Conservation (phyloP, 1,140 invertebrate genomes). For the Radopholus similis region DNA sequence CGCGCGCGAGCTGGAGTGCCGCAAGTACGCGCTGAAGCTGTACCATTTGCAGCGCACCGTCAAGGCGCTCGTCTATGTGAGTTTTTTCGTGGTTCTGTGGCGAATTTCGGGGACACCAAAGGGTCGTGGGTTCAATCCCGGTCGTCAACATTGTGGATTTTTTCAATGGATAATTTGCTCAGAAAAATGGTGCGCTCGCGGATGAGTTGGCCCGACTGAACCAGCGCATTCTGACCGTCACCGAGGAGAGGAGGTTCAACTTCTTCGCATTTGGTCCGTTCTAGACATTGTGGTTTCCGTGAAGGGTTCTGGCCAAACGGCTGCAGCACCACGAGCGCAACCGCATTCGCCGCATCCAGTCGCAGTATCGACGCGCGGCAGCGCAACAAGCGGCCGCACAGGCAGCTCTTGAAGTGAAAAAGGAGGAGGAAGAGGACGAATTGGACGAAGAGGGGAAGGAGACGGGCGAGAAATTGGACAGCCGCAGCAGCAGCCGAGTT, state of each 20-base stretch:
- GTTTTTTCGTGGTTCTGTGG: conserved; percentile 1
- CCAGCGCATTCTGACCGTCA: conserved; percentile 42
- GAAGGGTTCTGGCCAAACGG: conserved; percentile 34
- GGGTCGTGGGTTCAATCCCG: too few relatives aligned
- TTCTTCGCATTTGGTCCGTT: background rate
- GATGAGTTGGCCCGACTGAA: conserved; percentile 39
- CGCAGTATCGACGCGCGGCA: conserved; percentile 34
- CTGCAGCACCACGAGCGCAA: conserved; percentile 44
- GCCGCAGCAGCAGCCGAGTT: too few relatives aligned
- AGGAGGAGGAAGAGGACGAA: background rate
- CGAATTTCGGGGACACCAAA: too few relatives aligned
- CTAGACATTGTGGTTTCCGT: conserved; percentile 9
- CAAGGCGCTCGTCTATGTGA: conserved; percentile 36
- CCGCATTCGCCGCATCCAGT: conserved; percentile 38
- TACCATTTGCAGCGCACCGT: conserved; percentile 31
- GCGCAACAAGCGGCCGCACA: conserved; percentile 10
- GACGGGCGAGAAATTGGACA: too few relatives aligned
- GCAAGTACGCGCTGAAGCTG: conserved; percentile 28
- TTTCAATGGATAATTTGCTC: conserved; percentile 14
- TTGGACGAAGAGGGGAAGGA: background rate
- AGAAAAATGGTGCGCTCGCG: conserved; percentile 43
- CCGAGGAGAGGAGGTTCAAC: conserved; percentile 39
- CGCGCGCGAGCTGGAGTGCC: conserved; percentile 11
- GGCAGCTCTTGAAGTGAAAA: background rate
- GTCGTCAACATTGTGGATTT: too few relatives aligned